Evolutionary conservation across 2,888 invertebrate genomes (phyloP).

Genomic region (Cheilosia scutellata): DNA sequence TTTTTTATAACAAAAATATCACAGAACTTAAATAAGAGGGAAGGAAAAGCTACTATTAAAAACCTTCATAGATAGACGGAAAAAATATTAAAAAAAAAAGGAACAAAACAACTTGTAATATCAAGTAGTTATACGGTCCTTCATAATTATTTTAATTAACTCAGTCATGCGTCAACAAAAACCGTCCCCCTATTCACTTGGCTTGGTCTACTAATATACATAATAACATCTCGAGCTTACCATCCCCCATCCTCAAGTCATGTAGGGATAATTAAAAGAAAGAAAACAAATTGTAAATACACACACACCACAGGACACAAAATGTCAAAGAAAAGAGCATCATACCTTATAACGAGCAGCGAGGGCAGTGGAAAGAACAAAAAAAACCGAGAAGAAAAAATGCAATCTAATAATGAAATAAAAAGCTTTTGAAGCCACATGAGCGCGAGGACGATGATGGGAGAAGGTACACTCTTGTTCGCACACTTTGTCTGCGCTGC

Average conservation of each 20-base stretch:
- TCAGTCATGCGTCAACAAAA: conserved; percentile 21
- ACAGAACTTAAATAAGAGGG: no score
- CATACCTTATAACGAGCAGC: conserved; percentile 9
- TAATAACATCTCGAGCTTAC: neutral
- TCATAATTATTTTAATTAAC: conserved; percentile 42
- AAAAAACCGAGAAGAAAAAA: neutral
- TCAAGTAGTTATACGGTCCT: conserved; percentile 16
- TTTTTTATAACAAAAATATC: no score
- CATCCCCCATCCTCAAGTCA: neutral
- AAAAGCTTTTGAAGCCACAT: conserved; percentile 39
- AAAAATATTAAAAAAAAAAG: no score
- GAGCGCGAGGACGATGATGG: neutral
- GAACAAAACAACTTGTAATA: conserved; percentile 8
- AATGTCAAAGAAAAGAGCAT: conserved; percentile 24
- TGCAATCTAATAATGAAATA: conserved; percentile 32
- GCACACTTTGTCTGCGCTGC: conserved; percentile 15
- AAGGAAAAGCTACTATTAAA: no score
- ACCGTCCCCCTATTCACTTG: conserved; percentile 16
- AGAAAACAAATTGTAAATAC: neutral
- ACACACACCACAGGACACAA: neutral
- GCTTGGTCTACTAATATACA: conserved; percentile 4
- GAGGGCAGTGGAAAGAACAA: conserved; percentile 27
- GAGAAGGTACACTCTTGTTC: conserved; percentile 7
- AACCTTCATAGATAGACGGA: no score
- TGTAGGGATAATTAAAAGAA: conserved; percentile 36